Base-by-base conservation (phyloP, 2,888 invertebrate species). In the Macaria liturata region DNA sequence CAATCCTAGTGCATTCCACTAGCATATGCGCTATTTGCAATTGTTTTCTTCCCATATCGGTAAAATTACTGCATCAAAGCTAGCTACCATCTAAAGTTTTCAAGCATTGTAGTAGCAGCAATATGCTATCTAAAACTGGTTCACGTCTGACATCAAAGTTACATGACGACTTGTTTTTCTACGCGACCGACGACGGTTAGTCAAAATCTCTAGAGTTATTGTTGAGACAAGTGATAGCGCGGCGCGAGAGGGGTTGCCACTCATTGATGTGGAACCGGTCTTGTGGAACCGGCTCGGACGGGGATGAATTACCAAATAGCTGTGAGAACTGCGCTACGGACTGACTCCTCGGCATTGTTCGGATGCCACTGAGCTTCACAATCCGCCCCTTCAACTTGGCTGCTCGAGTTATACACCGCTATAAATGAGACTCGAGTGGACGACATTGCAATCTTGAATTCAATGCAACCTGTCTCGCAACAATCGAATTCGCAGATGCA, bases 201-300 rank as follows among this genome's bases (percentile, higher is more conserved):
- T 72, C 81, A 81, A 85, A 85, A 85, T n/a, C 86, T 76, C 81
- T 82, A 85, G 84, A 86, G 83, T 86, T 81, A 80, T 79, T 76
- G 73, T 79, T 56, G 51, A 55, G 70, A 66, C 74, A 66, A 80
- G 76, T 83, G 69, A 71, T 74, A 76, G 72, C 78, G 76, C 72
- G 68, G 66, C 70, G 66, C 70, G 75, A 71, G 81, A 74, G 79
- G 86, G 86, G 87, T 80, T 84, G 78, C 81, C 78, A 88, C 86
- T 85, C 90, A 91, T 86, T 91, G 89, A 90, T 83, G 85, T 83
- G 79, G 80, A 91, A 91, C 91, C 91, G 90, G 91, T 90, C 83
- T 40, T 32, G 40, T 34, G 67, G 77, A 85, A 86, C 85, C 87
- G 85, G 87, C 80, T 84, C 81, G 77, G 84, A 84, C 83, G 71